Conservation (phyloP, 1,140 invertebrate genomes). For the Scaptomyza pallida region DNA sequence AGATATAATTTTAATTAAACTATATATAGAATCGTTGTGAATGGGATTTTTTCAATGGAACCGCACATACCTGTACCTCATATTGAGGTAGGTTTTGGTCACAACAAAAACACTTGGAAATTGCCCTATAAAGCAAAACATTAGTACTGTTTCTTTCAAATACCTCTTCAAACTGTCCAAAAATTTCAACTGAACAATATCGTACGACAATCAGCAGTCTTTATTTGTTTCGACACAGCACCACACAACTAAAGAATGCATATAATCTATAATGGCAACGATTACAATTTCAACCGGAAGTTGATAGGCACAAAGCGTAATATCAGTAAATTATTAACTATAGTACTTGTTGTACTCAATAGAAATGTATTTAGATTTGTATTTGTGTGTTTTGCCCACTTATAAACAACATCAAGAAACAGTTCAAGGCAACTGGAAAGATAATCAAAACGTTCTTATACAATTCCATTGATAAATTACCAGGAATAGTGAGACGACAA, state of each 20-base stretch:
- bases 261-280: conserved; percentile 60
- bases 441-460: conserved; percentile 43
- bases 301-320: conserved; percentile 20
- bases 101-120: conserved; percentile 8
- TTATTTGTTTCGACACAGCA: conserved; percentile 35
- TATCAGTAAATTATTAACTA: conserved; percentile 5
- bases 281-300: conserved; percentile 50
- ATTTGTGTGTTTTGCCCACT: background rate
- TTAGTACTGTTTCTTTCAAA: background rate
- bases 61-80: background rate
- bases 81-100: conserved; percentile 48
- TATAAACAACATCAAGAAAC: background rate
- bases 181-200: conserved; percentile 36
- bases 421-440: conserved; percentile 24
- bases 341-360: conserved; percentile 2
- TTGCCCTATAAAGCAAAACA: background rate
- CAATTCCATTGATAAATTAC: conserved; percentile 76
- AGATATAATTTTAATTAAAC: background rate
- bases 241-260: no score
- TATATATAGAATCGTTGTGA: no score
- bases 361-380: conserved; percentile 3
- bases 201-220: conserved; percentile 2
- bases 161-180: conserved; percentile 14
- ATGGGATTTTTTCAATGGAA: no score
- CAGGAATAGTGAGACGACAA: conserved; percentile 43